A percentile compares a stretch with the other conserved stretches of the same genome.
These are phyloP conservation scores for Myiozetetes cayanensis DNA, from an alignment of 2,113 vertebrate species.

Conservation along the genomic window DNA sequence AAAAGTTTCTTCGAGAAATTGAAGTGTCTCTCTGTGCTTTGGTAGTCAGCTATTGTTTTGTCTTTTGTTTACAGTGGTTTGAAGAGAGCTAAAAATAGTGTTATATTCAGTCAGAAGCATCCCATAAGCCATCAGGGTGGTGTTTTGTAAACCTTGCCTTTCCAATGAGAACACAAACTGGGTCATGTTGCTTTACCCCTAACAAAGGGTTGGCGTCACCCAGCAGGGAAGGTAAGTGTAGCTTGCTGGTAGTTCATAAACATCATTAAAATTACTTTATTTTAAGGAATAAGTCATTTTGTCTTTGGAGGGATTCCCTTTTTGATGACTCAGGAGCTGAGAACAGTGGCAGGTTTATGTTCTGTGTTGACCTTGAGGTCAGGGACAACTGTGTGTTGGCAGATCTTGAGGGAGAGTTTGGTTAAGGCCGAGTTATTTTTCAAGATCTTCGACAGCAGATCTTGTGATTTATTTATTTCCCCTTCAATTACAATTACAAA, in stretches of 20 bases:
- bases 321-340: not conserved
- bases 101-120: not conserved
- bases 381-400: not conserved
- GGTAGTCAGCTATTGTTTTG: not conserved
- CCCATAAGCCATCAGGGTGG: not conserved
- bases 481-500: not conserved
- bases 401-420: not conserved
- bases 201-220: not conserved
- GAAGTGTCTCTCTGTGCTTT: not conserved
- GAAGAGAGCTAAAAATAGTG: not conserved
- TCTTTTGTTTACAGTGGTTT: not conserved
- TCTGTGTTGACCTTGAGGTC: not conserved
- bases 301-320: not conserved
- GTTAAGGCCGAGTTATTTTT: not conserved
- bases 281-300: not conserved
- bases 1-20: not conserved
- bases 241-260: not conserved
- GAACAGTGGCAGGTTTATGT: not conserved
- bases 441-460: not conserved
- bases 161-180: not conserved
- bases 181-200: not conserved
- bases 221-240: not conserved
- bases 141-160: not conserved
- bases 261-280: not conserved
- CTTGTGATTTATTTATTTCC: not conserved